Evolutionary conservation across 2,113 vertebrate species (phyloP), one percentile per base, ranked within the genome.

Genomic region (Engystomops pustulosus): DNA sequence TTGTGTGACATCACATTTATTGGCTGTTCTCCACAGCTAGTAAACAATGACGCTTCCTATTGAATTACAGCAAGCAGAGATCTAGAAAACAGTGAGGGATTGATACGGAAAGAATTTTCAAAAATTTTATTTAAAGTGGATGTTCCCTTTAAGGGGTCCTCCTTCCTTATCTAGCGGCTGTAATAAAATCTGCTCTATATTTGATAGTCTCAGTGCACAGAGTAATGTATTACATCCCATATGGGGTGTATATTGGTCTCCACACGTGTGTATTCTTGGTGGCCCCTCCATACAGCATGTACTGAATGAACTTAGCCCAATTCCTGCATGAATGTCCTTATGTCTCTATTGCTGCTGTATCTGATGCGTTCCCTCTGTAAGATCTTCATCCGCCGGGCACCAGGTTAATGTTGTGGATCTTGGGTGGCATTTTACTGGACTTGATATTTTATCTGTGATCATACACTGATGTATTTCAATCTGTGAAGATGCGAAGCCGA

Each of bases 361-460:
- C 60, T 32, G 12, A 23, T 60, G 25, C 10, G 60, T 34, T 14
- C 27, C 30, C 34, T 5, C 30, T 38, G 67, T 38, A 3, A 69
- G 20, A n/a, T 36, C 32, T 36, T n/a, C 34, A 44, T 8, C n/a
- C 2, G 36, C 68, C 6, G 4, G 3, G 36, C 34, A 38, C 30
- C 34, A 69, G 34, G 12, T 11, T 30, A n/a, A 23, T 38, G 8
- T 23, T 32, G n/a, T 41, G 36, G n/a, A 34, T 36, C 1, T 5
- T 6, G 5, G 2, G 10, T 7, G 70, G 9, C 3, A 9, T 41
- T 14, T 78, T 36, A 49, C 32, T 62, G 3, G 38, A 65, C 10
- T 79, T 20, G 0, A 51, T 67, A 18, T 34, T 69, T 69, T 67
- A 49, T 20, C 25, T 70, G 45, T 81, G 10, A 69, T 70, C 27